Base-by-base conservation (phyloP, 2,113 vertebrate species). In the Tragelaphus buxtoni region DNA sequence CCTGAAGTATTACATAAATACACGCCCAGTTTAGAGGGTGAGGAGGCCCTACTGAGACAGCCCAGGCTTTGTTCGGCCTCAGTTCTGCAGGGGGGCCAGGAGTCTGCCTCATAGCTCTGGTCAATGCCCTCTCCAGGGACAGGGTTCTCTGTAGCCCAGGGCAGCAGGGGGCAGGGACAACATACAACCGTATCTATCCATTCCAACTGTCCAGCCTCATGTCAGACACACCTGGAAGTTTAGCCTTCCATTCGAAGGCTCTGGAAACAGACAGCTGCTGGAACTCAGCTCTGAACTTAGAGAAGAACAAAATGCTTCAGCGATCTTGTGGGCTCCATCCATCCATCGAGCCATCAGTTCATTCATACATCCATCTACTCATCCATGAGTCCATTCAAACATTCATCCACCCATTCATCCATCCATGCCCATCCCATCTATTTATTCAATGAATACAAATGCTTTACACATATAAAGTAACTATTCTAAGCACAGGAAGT, bases 1-100 rank as follows among this genome's bases (percentile, higher is more conserved):
- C 63, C 91, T 91, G 93, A 82, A 96, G 88, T 91, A 88, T 96
- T 82, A 55, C 89, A 93, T 91, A 97, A 95, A 97, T 79, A 91
- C 72, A 90, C 1, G 1, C 45, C 18, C 9, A 61, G 93, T 95
- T 97, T 93, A 96, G 28, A 35, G 88, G 85, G 88, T 28, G 61
- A 95, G 77, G 93, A 58, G 28, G 65, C 32, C 60, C 45, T 16
- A 7, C 0, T 47, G 81, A 96, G 80, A 88, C 13, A 55, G 81
- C 22, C 61, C 51, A 14, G 63, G 58, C 56, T 93, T 45, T 81
- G 69, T 74, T 91, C 93, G 94, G 84, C 0, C 14, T 63, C 42
- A 82, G 81, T 81, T 63, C 49, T 82, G 85, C 49, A 69, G 85
- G 5, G 69, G 79, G 42, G 28, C 72, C 83, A 7, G 53, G 51